Base-by-base conservation (phyloP, 2,888 invertebrate genomes). In the Leucophenga montana region DNA sequence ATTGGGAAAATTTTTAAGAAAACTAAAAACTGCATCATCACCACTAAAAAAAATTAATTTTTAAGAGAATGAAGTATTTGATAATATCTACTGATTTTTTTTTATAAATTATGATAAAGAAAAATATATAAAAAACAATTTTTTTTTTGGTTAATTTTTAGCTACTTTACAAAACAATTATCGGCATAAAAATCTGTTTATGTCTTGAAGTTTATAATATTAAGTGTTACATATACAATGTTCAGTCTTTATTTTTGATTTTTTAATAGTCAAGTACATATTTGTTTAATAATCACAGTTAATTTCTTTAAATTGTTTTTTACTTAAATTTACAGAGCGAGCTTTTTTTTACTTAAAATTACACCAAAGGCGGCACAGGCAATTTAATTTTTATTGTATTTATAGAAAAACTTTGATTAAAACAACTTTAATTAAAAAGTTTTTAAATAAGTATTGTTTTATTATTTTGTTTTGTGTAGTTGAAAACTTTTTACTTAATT, bases 381-480 rank as follows among this genome's bases (percentile, higher is more conserved):
- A 64, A 16, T 27, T 22, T 20, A 46, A 22, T n/a, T 46, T 73
- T 59, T 59, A 13, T 67, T 80, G 81, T 84, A 81, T 77, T 67
- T 27, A n/a, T 11, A 56, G 13, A 46, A 59, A 64, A 59, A 64
- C 39, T 65, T 75, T 72, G 82, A 82, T 82, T 84, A 84, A 82
- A 82, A 82, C 82, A 82, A 82, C 82, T 83, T 75, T 74, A 80
- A 80, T 83, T 82, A 82, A 81, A 82, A 82, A 77, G 76, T 73
- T 78, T 84, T 82, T 76, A 20, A 75, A 82, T 31, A 76, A 75
- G 72, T 74, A 74, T 77, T 1, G 13, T 79, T 76, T 79, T 81
- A 75, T 78, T 77, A 33, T 50, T 70, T 67, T 73, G 76, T 72
- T 1, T 50, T 27, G 56, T 66, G 20, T 59, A 59, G 14, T 33